phyloP scores from a whole-genome alignment of 2,888 invertebrate species.

The Lasioglossum villosulum region DNA sequence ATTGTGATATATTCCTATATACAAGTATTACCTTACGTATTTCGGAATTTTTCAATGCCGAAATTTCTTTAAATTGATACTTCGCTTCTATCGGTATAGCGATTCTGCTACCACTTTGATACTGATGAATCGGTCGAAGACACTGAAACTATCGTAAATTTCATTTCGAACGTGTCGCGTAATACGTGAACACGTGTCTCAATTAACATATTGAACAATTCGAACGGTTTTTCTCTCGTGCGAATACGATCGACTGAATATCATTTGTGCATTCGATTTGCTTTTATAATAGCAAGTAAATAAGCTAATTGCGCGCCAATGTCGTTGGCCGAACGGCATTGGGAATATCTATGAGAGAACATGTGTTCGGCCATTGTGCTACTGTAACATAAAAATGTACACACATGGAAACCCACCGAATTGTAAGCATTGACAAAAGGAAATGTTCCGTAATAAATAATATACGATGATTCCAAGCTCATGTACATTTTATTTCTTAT shows the following conservation, averaged over 20 bases:
- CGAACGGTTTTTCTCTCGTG: background rate
- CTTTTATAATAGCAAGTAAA: background rate
- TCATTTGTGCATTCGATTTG: background rate
- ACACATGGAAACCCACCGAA: constrained; percentile 24
- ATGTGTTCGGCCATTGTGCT: constrained; percentile 39
- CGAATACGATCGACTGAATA: background rate
- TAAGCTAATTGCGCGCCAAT: background rate
- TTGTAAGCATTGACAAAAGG: constrained; percentile 56
- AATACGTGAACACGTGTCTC: background rate
- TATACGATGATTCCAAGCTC: constrained; percentile 58
- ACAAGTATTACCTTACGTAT: constrained; percentile 33
- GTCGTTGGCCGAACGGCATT: background rate
- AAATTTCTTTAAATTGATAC: background rate
- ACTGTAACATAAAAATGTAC: constrained; percentile 39
- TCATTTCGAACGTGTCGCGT: background rate
- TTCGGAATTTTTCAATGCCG: background rate
- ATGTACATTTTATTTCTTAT: constrained; percentile 59
- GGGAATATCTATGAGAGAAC: constrained; percentile 10
- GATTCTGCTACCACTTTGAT: background rate
- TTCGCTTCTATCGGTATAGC: background rate
- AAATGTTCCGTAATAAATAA: constrained; percentile 66
- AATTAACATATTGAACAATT: constrained; percentile 10
- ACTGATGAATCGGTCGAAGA: background rate
- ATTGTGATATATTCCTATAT: constrained; percentile 40
- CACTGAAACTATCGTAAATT: background rate